Evolutionary conservation across 2,888 invertebrate genomes (phyloP).

Genomic region (Ormyrus pomaceus): DNA sequence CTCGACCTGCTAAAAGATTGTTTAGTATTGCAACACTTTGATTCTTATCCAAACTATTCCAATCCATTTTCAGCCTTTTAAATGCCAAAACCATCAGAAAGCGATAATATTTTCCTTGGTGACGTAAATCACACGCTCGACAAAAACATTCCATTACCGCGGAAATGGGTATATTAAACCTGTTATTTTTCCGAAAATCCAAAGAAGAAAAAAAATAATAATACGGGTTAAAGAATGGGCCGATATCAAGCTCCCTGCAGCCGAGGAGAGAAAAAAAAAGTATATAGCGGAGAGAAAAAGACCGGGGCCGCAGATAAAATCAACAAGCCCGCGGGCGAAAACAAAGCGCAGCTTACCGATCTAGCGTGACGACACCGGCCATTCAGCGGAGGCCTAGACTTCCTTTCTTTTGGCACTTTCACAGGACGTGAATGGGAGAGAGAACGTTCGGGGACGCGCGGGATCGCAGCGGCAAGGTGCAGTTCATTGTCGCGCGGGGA

Average conservation of each 20-base stretch:
- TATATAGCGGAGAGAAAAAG: constrained; percentile 32
- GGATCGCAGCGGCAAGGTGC: constrained; percentile 67
- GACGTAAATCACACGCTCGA: constrained; percentile 29
- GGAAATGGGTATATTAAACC: constrained; percentile 35
- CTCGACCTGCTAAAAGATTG: too few relatives aligned
- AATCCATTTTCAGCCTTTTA: too few relatives aligned
- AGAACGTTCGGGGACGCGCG: constrained; percentile 26
- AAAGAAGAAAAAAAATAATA: constrained; percentile 36
- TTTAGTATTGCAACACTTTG: too few relatives aligned
- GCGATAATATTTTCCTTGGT: constrained; percentile 9
- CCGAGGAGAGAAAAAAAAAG: constrained; percentile 8
- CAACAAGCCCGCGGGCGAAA: constrained; percentile 63
- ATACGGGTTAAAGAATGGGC: constrained; percentile 45
- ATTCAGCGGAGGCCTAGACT: constrained; percentile 24
- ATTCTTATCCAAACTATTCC: too few relatives aligned
- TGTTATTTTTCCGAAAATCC: constrained; percentile 46
- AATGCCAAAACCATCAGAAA: too few relatives aligned
- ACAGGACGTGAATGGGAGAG: constrained; percentile 58
- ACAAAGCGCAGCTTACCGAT: constrained; percentile 57
- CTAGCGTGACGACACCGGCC: constrained; percentile 61
- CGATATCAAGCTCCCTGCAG: constrained; percentile 1
- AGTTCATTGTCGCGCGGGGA: constrained; percentile 67
- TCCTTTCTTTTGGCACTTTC: constrained; percentile 57
- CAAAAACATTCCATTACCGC: constrained; percentile 49
- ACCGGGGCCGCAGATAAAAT: constrained; percentile 66